Conservation (phyloP, 2,797 vertebrate genomes). For the Rhabdomys pumilio region DNA sequence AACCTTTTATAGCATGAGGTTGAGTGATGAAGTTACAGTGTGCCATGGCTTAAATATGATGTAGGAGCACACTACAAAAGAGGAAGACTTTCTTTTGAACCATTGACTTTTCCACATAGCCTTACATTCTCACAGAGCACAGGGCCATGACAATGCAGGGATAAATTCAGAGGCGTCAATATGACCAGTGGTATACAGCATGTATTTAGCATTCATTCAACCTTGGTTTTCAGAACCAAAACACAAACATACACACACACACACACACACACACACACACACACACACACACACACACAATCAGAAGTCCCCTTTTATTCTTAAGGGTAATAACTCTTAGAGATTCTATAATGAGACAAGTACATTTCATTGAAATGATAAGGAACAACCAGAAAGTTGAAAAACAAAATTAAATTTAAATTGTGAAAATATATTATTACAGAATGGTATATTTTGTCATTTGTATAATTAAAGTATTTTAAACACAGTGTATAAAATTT, state of each 20-base stretch:
- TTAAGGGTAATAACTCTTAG: background rate
- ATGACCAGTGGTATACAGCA: too few species aligned
- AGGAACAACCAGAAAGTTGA: background rate
- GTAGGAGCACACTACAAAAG: background rate
- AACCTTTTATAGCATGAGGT: background rate
- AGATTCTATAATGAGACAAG: background rate
- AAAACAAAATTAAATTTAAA: background rate
- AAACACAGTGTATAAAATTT: background rate
- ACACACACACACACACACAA: background rate
- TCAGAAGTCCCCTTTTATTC: background rate
- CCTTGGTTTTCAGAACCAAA: background rate
- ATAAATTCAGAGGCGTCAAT: background rate
- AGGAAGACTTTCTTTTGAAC: background rate
- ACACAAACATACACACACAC: background rate
- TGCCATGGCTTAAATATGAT: background rate
- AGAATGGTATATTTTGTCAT: background rate
- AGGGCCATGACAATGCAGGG: background rate
- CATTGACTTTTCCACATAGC: background rate
- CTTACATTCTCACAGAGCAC: background rate
- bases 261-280: background rate
- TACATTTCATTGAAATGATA: background rate
- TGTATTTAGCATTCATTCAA: too few species aligned
- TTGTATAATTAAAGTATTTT: background rate
- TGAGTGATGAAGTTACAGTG: background rate
- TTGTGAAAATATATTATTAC: background rate